Percentiles rank a stretch among this genome's conserved stretches.
Conservation (phyloP, 2,888 invertebrate species). For the Netelia virgata region DNA sequence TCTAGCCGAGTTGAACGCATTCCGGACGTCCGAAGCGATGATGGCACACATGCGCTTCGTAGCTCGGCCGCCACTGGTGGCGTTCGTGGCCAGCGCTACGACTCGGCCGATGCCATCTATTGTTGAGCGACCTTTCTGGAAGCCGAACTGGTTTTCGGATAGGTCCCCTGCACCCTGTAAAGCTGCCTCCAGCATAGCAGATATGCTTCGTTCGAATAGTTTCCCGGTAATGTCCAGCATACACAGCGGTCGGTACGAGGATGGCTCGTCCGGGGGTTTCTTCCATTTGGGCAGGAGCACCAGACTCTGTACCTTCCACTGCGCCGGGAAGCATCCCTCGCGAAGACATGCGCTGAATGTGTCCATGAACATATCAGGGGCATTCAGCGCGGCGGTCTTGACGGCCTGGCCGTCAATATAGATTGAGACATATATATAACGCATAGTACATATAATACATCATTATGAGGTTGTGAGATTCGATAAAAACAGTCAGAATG, state of each 20-base stretch:
- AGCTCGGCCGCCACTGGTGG: no score
- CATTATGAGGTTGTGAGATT: no score
- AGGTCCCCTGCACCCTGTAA: no score
- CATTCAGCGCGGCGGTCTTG: no score
- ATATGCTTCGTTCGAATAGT: background rate
- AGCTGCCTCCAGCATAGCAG: background rate
- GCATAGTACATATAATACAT: no score
- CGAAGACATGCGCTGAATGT: constrained; percentile 41
- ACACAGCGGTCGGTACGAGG: constrained; percentile 42
- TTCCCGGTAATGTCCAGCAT: constrained; percentile 42
- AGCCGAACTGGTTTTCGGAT: no score
- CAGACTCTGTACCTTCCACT: constrained; percentile 52
- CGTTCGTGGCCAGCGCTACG: no score
- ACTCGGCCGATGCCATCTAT: no score
- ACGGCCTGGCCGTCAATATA: no score
- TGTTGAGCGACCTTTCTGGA: no score
- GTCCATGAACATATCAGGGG: background rate
- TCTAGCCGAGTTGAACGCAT: constrained; percentile 12
- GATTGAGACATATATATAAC: no score
- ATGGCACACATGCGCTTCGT: constrained; percentile 19
- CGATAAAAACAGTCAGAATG: no score
- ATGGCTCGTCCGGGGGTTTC: constrained; percentile 37
- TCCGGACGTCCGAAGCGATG: constrained; percentile 23
- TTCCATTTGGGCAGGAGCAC: constrained; percentile 46
- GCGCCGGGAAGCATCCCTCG: constrained; percentile 11